Base-by-base conservation (phyloP, 2,888 invertebrate species). In the Agriopis marginaria region DNA sequence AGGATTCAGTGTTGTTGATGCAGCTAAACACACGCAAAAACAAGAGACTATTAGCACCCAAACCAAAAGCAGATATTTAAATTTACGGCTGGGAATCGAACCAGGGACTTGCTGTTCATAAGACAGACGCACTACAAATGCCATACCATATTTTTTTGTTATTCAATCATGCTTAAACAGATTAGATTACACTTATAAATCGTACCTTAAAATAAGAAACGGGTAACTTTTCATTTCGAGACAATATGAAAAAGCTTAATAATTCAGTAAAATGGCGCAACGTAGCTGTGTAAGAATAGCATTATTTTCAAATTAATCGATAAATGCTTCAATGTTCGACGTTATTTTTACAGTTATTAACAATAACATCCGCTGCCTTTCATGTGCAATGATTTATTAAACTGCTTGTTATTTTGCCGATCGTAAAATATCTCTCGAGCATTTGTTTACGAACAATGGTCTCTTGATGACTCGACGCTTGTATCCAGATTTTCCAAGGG, bases 391-490 rank as follows among this genome's bases (percentile, higher is more conserved):
- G 71, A 76, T 72, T 75, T 75, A 70, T 73, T 66, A 73, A 73
- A 58, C 67, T 62, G 63, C 61, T 70, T 73, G 73, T 73, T 76
- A 70, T 74, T 74, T 70, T 68, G 74, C 73, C 71, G 77, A 75
- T 76, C 76, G 71, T 75, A 73, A 86, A 83, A 79, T 80, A 78
- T 79, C 73, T 77, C 71, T 71, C 65, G 72, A 77, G 73, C 74
- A 32, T 32, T 78, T 84, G 84, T 83, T 84, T 85, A 83, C 79
- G 74, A 82, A 75, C 76, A 79, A 77, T 69, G 71, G 55, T 45
- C 51, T 63, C 63, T 76, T 71, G 75, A 78, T 82, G 82, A 85
- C 73, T 79, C 77, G 76, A 60, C 66, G 39, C 58, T 55, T 66
- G 72, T 68, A 66, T 70, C 70, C 59, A 55, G 63, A 68, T 62